A percentile compares a stretch with the other conserved stretches of the same genome.
Conservation (phyloP, 2,113 vertebrate species). For the Australoheros scitulus region DNA sequence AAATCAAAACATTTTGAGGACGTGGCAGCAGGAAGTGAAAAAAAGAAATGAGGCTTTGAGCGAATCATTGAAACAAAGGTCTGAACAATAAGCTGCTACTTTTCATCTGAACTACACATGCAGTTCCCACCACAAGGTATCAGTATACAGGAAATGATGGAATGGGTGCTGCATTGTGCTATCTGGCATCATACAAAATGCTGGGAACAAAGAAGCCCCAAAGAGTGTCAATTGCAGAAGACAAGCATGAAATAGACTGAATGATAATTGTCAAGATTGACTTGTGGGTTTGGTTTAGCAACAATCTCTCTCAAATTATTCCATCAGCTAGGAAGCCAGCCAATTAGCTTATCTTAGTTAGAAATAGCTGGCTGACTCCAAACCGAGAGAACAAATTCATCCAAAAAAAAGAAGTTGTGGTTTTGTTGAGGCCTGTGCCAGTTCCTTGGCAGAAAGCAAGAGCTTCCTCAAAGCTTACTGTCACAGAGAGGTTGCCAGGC, state of each 20-base stretch:
- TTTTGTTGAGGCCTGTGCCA: neutral
- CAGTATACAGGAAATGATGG: slow-evolving; percentile 31
- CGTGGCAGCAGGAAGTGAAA: slow-evolving; percentile 21
- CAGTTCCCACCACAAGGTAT: slow-evolving; percentile 52
- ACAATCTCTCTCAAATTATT: slow-evolving; percentile 1
- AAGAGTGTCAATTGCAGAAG: slow-evolving; percentile 22
- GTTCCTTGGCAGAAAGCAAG: neutral
- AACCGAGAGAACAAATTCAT: neutral
- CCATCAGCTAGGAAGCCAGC: neutral
- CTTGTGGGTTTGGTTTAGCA: slow-evolving; percentile 26
- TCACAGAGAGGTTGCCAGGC: neutral
- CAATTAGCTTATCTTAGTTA: neutral
- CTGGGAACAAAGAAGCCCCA: slow-evolving; percentile 39
- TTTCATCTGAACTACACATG: slow-evolving; percentile 24
- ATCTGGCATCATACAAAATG: slow-evolving; percentile 62
- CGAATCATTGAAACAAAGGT: slow-evolving; percentile 12
- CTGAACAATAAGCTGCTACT: slow-evolving; percentile 23
- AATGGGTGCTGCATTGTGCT: slow-evolving; percentile 51
- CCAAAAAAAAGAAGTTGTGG: neutral
- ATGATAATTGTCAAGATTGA: slow-evolving; percentile 19
- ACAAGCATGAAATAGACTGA: slow-evolving; percentile 35
- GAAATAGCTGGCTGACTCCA: neutral
- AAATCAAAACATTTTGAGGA: slow-evolving; percentile 38
- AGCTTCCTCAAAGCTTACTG: neutral
- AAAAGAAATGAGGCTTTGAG: slow-evolving; percentile 14